Conservation (phyloP, 2,113 vertebrate species). For the Nesogale talazaci region DNA sequence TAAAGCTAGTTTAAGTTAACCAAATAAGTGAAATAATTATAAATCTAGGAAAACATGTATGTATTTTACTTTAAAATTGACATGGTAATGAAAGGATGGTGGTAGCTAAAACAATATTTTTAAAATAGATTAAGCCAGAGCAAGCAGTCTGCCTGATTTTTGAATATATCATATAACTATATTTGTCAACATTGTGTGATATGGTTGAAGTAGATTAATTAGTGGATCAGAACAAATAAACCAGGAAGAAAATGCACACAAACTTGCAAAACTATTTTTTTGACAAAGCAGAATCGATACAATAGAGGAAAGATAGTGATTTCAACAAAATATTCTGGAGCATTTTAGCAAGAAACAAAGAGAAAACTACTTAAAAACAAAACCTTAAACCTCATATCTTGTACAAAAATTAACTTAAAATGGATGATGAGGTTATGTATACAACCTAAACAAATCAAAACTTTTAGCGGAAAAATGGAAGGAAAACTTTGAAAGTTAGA, state of each 20-base stretch:
- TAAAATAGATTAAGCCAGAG: background rate
- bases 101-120: constrained; percentile 18
- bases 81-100: background rate
- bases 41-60: background rate
- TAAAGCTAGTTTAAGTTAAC: background rate
- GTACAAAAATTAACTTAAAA: background rate
- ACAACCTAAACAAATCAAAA: too few species aligned
- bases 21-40: background rate
- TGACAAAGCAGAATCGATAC: background rate
- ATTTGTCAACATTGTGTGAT: background rate
- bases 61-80: background rate
- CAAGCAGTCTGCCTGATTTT: background rate
- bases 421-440: too few species aligned
- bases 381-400: background rate
- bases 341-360: background rate
- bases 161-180: background rate
- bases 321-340: background rate
- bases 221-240: background rate
- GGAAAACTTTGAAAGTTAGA: background rate
- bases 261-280: background rate
- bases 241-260: background rate
- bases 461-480: too few species aligned
- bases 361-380: background rate
- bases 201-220: too few species aligned
- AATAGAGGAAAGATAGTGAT: background rate